Evolutionary conservation across 2,113 vertebrate genomes (phyloP).

Genomic region (Synodontis membranacea): DNA sequence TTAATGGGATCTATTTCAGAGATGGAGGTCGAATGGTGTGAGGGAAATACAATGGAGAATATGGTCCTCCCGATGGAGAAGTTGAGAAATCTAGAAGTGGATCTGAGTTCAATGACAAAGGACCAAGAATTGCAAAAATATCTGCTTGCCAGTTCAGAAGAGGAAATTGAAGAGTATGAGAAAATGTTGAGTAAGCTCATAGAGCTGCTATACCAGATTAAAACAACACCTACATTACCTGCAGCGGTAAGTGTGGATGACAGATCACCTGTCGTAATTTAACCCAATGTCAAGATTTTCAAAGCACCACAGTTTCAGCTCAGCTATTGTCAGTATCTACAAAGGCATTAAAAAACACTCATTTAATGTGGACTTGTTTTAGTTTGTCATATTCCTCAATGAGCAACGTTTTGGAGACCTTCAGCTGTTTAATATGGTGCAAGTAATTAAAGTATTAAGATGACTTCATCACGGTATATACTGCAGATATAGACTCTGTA

Average conservation of each 20-base stretch:
- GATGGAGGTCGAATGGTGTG: background rate
- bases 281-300: background rate
- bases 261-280: too few relatives aligned
- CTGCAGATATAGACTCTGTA: background rate
- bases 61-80: conserved; percentile 69
- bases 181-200: conserved; percentile 76
- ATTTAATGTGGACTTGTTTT: background rate
- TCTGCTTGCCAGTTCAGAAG: conserved; percentile 77
- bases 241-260: conserved; percentile 7
- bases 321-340: background rate
- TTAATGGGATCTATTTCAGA: conserved; percentile 27
- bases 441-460: background rate
- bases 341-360: background rate
- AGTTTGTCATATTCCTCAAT: background rate
- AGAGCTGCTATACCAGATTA: conserved; percentile 73
- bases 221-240: conserved; percentile 41
- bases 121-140: conserved; percentile 81
- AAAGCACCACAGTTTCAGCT: background rate
- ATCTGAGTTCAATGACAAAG: conserved; percentile 73
- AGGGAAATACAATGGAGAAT: background rate
- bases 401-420: background rate
- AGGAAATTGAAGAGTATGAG: conserved; percentile 81
- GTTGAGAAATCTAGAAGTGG: conserved; percentile 78
- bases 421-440: background rate
- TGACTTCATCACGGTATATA: background rate